These are phyloP conservation scores for Isoperla grammatica DNA, from an alignment of 2,888 invertebrate species.

Conservation along the genomic window DNA sequence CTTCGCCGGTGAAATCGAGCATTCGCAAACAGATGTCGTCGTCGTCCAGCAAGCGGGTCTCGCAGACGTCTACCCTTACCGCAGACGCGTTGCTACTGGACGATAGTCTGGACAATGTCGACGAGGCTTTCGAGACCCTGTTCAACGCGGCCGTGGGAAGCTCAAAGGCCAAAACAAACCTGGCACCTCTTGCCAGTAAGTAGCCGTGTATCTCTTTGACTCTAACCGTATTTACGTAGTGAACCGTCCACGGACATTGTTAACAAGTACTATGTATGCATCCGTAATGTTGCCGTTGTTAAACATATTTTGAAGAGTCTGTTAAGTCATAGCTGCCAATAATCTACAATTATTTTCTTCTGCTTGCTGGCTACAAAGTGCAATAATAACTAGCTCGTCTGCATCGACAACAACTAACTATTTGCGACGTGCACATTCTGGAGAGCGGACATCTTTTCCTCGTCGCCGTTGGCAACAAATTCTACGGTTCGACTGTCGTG, in stretches of 20 bases:
- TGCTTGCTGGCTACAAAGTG: conserved; percentile 11
- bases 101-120: conserved; percentile 57
- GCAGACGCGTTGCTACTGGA: conserved; percentile 38
- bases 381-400: conserved; percentile 8
- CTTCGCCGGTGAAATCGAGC: conserved; percentile 32
- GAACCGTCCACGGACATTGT: neutral
- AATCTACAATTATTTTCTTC: conserved; percentile 3
- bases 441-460: too few relatives aligned
- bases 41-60: neutral
- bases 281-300: conserved; percentile 3
- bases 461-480: neutral
- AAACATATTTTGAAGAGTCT: neutral
- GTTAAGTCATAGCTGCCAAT: conserved; percentile 9
- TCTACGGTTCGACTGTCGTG: neutral
- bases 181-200: conserved; percentile 31
- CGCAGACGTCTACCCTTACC: conserved; percentile 6
- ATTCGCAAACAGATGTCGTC: neutral
- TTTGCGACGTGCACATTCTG: too few relatives aligned
- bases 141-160: conserved; percentile 49
- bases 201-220: conserved; percentile 15
- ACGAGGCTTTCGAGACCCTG: conserved; percentile 82
- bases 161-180: conserved; percentile 24
- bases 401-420: conserved; percentile 15
- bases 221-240: conserved; percentile 4
- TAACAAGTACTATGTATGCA: conserved; percentile 1